Base-by-base conservation (phyloP, 2,113 vertebrate species). In the Fulmarus glacialis region DNA sequence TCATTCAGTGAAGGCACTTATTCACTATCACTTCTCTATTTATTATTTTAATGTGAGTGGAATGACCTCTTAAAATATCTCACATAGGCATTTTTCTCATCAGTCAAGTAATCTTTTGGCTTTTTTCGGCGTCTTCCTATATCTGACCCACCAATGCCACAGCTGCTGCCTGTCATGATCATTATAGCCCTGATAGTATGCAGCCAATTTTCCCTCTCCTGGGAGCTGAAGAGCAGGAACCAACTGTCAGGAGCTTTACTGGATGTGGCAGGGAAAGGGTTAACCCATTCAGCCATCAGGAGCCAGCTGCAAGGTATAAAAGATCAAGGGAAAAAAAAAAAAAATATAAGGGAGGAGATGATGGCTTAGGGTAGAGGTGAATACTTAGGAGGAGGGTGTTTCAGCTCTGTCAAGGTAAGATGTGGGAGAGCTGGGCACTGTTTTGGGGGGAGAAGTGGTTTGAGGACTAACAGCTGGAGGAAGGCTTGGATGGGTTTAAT, bases 341-440 rank as follows among this genome's bases (percentile, higher is more conserved):
- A 24, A 12, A 6, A 9, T 13, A 22, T 5, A 60, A 67, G 9
- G 72, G 13, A 56, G 18, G 30, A 43, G 8, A 5, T 1, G 4
- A 1, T 4, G 7, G 11, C 5, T 48, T 14, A 4, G 13, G 30
- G 1, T 0, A 14, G 64, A 23, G 14, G 20, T 38, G 48, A 8
- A 2, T 20, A 2, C 0, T 0, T 47, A 26, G 4, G 19, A 19
- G 67, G 8, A 29, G 11, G 6, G 1, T 47, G 21, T 17, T 5
- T 38, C 0, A 2, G 38, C 0, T 19, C 2, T 48, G 5, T 6
- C 2, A 40, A 87, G 71, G 34, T 52, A 78, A 58, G 66, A 2
- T 27, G 12, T 52, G 42, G 26, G 36, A 26, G 12, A 56, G 13
- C 2, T 55, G 12, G 15, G 12, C 23, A 5, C 4, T 59, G 13